Evolutionary conservation across 1,140 invertebrate genomes (phyloP).

Genomic region (Schlechtendalia chinensis): DNA sequence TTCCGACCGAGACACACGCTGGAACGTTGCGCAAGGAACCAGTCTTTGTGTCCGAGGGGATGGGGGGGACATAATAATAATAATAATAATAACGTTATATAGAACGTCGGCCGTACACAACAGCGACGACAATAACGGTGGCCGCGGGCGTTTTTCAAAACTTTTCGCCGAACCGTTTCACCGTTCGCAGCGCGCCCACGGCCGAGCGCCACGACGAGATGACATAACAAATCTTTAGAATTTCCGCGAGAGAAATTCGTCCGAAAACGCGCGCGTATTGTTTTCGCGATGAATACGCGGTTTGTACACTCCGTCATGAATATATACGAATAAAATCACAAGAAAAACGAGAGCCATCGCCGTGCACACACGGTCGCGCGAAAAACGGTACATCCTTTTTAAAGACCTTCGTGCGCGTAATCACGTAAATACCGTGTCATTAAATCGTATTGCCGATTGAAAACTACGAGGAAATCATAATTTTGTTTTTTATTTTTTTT

Average conservation of each 20-base stretch:
- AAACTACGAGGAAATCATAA: neutral
- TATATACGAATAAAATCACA: too few relatives aligned
- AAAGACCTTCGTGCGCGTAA: too few relatives aligned
- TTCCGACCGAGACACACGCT: neutral
- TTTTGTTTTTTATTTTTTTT: neutral
- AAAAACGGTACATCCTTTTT: too few relatives aligned
- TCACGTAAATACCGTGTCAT: too few relatives aligned
- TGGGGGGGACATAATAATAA: too few relatives aligned
- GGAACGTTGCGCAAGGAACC: conserved; percentile 33
- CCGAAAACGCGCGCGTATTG: conserved; percentile 24
- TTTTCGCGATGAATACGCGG: neutral
- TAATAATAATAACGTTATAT: too few relatives aligned
- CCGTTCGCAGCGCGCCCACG: neutral
- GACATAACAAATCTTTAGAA: conserved; percentile 22
- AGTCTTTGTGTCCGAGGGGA: too few relatives aligned
- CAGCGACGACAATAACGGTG: neutral
- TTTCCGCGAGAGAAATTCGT: conserved; percentile 3
- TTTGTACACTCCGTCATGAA: too few relatives aligned
- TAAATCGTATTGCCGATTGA: too few relatives aligned
- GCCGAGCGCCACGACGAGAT: neutral
- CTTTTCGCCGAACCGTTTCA: neutral
- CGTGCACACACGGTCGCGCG: neutral
- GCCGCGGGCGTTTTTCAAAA: conserved; percentile 25
- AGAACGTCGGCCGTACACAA: neutral
- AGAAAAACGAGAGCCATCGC: too few relatives aligned